Conservation (phyloP, 92 coral and sea anemone species). For the Parazoanthus atlanticus region DNA sequence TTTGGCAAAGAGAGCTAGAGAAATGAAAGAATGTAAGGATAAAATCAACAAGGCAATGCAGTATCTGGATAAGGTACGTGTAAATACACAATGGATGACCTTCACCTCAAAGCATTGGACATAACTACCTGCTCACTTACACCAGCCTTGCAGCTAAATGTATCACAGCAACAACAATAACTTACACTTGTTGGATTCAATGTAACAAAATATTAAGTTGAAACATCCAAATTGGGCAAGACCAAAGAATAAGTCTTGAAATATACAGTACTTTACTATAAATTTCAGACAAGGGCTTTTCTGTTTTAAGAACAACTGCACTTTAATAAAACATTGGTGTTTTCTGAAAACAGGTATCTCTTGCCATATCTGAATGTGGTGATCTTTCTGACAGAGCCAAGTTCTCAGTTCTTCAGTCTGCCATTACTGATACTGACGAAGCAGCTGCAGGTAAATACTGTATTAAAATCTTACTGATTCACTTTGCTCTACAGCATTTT, state of each 20-base stretch:
- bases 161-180: not conserved
- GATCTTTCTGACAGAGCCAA: conserved; percentile 37
- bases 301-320: no score
- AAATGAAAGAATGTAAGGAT: conserved; percentile 48
- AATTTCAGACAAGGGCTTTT: no score
- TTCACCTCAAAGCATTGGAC: not conserved
- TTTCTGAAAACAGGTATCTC: conserved; percentile 19
- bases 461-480: not conserved
- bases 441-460: conserved; percentile 13
- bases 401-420: conserved; percentile 33
- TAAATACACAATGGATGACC: not conserved
- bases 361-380: conserved; percentile 24
- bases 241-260: not conserved
- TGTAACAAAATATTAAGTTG: not conserved
- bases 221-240: not conserved
- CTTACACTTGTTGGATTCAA: not conserved
- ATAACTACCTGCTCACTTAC: not conserved
- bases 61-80: conserved; percentile 51
- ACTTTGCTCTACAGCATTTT: not conserved
- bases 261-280: not conserved
- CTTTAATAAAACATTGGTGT: not conserved
- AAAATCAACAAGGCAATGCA: conserved; percentile 52
- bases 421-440: conserved; percentile 12
- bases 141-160: no score
- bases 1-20: conserved; percentile 45